These are phyloP conservation scores for Caranx melampygus DNA, from an alignment of 2,113 vertebrate genomes.

Conservation along the genomic window DNA sequence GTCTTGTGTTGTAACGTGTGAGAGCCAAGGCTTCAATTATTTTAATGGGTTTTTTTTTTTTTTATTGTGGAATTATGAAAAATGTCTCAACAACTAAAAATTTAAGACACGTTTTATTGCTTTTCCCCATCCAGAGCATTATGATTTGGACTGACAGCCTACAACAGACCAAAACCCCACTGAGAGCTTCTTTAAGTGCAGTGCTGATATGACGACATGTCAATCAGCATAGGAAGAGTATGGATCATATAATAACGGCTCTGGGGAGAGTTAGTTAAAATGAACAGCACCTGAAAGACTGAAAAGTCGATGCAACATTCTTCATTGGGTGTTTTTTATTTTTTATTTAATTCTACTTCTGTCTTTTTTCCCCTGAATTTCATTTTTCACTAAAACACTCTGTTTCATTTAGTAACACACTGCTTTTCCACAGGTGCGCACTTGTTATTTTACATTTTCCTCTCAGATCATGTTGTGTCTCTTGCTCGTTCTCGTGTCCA, in stretches of 20 bases:
- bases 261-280: neutral
- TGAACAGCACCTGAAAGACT: neutral
- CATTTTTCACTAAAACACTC: neutral
- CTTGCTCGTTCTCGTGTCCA: neutral
- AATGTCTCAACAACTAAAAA: neutral
- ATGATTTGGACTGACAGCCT: neutral
- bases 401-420: neutral
- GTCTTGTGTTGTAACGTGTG: neutral
- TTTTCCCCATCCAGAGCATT: slow-evolving; percentile 1
- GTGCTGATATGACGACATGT: neutral
- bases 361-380: neutral
- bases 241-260: neutral
- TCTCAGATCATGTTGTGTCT: neutral
- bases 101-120: neutral
- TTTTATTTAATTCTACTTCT: neutral
- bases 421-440: neutral
- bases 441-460: neutral
- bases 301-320: neutral
- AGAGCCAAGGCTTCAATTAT: neutral
- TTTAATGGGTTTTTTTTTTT: neutral
- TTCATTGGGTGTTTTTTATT: neutral
- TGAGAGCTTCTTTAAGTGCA: neutral
- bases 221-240: neutral
- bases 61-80: slow-evolving; percentile 1
- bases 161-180: neutral